Percentiles rank a stretch among this genome's conserved stretches.
These are phyloP conservation scores for Hydractinia echinata DNA, from an alignment of 30 jellyfish, hydroid and myxozoan genomes.

Conservation along the genomic window DNA sequence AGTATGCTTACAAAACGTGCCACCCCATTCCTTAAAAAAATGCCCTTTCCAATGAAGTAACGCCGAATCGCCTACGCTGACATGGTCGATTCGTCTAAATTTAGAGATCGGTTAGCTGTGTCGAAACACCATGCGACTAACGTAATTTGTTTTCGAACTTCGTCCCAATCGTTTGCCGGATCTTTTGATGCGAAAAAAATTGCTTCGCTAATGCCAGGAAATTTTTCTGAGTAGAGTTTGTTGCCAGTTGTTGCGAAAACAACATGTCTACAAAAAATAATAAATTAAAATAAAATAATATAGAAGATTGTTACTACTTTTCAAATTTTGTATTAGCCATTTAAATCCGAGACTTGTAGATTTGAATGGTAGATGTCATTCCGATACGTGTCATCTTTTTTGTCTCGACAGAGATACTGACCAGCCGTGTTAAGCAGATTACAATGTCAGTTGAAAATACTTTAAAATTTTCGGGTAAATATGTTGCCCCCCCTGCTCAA, in stretches of 20 bases:
- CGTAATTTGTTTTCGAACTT: conserved; percentile 46
- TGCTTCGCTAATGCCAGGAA: conserved; percentile 76
- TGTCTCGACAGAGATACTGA: no score
- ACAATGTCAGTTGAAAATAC: no score
- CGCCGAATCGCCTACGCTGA: not conserved
- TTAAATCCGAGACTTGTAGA: no score
- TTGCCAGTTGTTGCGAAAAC: conserved; percentile 54
- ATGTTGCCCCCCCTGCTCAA: no score
- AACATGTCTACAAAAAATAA: conserved; percentile 52
- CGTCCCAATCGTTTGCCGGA: conserved; percentile 66
- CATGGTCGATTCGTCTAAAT: conserved; percentile 18
- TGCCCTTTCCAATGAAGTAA: no score
- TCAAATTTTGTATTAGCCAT: no score
- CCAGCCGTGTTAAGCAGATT: no score
- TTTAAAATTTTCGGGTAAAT: no score
- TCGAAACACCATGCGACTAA: conserved; percentile 38
- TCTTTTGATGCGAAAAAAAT: conserved; percentile 42
- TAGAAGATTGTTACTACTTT: not conserved
- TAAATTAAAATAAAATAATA: not conserved
- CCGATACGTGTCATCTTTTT: no score
- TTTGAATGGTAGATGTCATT: no score
- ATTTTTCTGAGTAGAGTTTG: conserved; percentile 45
- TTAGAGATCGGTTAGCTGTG: conserved; percentile 28
- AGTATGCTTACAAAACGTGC: no score
- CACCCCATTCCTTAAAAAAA: no score